Conservation (phyloP, 1,140 invertebrate genomes). For the Rhopalosiphum padi region DNA sequence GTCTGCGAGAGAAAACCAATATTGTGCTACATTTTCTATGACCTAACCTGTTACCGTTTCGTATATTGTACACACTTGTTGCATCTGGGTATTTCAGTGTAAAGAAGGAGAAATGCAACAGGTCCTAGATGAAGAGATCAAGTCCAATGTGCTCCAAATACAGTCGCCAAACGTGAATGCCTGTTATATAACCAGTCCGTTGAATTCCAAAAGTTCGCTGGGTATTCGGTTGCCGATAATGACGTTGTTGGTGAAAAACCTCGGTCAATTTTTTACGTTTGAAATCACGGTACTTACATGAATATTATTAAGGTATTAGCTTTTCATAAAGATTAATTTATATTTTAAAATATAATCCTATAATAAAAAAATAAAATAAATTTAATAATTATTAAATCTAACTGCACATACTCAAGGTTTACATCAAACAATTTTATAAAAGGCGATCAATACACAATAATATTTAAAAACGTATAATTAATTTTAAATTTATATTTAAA, state of each 20-base stretch:
- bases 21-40: too few relatives aligned
- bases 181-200: background rate
- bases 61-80: background rate
- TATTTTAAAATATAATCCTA: too few relatives aligned
- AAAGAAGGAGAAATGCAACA: background rate
- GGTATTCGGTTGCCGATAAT: background rate
- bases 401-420: too few relatives aligned
- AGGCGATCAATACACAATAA: too few relatives aligned
- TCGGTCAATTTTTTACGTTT: background rate
- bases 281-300: background rate
- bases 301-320: background rate
- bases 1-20: too few relatives aligned
- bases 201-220: background rate
- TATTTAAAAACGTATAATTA: too few relatives aligned
- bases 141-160: background rate
- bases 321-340: background rate
- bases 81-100: background rate
- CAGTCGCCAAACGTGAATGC: background rate
- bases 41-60: background rate
- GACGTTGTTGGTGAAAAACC: background rate
- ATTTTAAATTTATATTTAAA: too few relatives aligned
- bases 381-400: too few relatives aligned
- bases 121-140: background rate
- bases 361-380: too few relatives aligned
- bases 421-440: too few relatives aligned